Evolutionary conservation across 2,113 vertebrate species (phyloP), one percentile per base, ranked within the genome.

Genomic region (Ictalurus punctatus): DNA sequence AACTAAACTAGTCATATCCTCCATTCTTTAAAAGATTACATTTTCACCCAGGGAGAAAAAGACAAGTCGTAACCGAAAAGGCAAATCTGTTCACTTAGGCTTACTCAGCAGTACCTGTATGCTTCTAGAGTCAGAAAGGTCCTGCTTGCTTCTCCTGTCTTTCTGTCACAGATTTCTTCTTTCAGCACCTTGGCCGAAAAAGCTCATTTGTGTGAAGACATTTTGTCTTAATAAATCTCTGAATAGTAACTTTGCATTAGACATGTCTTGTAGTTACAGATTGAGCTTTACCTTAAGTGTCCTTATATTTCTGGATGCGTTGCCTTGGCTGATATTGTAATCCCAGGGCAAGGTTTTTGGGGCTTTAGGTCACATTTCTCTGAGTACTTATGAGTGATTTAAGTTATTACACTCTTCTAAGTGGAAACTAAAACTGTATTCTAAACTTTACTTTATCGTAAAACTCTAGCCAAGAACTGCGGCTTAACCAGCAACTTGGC

Each of bases 1-100:
- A 85, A 74, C 85, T 44, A 27, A 59, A 79, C 86, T 37, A 63
- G 44, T 78, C 19, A 79, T 69, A 40, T 17, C 44, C 21, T 44
- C 19, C 30, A 56, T 87, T 87, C 61, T 90, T 44, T 16, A 78
- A 74, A 83, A 82, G 88, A 92, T 92, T 91, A 90, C 19, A 67
- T 84, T 59, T 82, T 84, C 81, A 58, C 83, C 59, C 56, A n/a
- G 84, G 59, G 89, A 85, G 85, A 81, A 90, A 89, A 88, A 86
- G 74, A 48, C 81, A 61, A 65, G 44, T 14, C 78, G 83, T 85
- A 87, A 92, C 88, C 83, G 87, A 90, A 81, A 65, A 86, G 85
- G 58, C 87, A 87, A 85, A 91, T 86, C 90, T 87, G 65, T 83
- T 79, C 74, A 65, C 80, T 48, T 61, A n/a, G 85, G 67, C 84